Percentiles rank a stretch among this genome's conserved stretches.
Evolutionary conservation across 2,888 invertebrate genomes (phyloP).

Genomic region (Conistra vaccinii): DNA sequence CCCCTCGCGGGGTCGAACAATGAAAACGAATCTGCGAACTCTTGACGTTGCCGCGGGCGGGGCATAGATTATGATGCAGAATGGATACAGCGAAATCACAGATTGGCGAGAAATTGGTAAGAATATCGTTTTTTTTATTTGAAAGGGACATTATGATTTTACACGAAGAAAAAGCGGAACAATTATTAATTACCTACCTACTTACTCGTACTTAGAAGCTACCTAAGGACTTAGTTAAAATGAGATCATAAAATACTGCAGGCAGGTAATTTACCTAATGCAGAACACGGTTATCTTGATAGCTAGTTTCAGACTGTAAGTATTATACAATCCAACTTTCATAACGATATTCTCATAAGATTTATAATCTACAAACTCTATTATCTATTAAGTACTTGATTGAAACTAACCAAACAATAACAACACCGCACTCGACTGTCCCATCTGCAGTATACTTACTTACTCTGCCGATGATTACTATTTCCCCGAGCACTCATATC

Average conservation of each 20-base stretch:
- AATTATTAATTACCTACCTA: not conserved
- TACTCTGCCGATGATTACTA: constrained; percentile 70
- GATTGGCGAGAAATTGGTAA: not conserved
- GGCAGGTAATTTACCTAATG: not conserved
- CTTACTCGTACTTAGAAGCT: too few relatives aligned
- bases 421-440: not conserved
- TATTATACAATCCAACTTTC: not conserved
- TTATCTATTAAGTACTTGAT: not conserved
- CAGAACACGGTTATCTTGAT: not conserved
- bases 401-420: not conserved
- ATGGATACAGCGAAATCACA: not conserved
- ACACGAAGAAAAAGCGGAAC: not conserved
- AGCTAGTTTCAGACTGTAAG: not conserved
- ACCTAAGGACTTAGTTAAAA: not conserved
- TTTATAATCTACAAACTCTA: not conserved
- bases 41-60: constrained; percentile 65
- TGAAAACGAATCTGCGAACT: constrained; percentile 76
- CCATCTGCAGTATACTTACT: not conserved
- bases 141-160: not conserved
- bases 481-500: constrained; percentile 71
- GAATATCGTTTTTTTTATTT: too few relatives aligned
- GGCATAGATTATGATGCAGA: constrained; percentile 56
- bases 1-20: constrained; percentile 71
- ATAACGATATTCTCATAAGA: not conserved
- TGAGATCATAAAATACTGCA: not conserved